Evolutionary conservation across 2,113 vertebrate genomes (phyloP).

Genomic region (Entomyzon cyanotis): DNA sequence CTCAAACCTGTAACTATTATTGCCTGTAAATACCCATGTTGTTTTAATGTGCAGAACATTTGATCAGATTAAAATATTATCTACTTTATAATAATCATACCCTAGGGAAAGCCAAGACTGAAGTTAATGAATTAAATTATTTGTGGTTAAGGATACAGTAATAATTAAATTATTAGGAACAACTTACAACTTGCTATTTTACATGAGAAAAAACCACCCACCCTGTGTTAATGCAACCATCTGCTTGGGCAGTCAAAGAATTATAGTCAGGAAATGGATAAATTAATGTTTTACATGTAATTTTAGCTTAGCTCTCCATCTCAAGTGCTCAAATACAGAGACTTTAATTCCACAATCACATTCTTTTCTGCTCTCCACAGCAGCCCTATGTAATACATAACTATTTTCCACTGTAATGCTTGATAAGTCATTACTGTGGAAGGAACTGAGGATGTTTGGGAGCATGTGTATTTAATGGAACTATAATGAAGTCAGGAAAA

Average conservation of each 20-base stretch:
- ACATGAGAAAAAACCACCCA: background rate
- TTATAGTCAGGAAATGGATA: background rate
- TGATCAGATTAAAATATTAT: background rate
- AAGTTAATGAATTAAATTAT: background rate
- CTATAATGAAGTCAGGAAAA: background rate
- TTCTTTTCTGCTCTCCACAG: conserved; percentile 24
- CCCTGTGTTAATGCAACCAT: background rate
- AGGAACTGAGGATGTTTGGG: background rate
- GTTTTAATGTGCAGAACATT: background rate
- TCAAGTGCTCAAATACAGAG: background rate
- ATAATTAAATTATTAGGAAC: background rate
- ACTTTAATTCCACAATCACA: conserved; percentile 2
- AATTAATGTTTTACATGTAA: background rate
- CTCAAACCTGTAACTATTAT: background rate
- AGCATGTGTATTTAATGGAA: background rate
- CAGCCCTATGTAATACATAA: conserved; percentile 1
- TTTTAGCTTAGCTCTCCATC: conserved; percentile 2
- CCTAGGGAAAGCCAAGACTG: background rate
- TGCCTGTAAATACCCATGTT: background rate
- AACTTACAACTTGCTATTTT: background rate
- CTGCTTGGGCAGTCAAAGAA: background rate
- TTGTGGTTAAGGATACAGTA: background rate
- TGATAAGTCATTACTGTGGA: conserved; percentile 42
- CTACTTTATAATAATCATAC: background rate
- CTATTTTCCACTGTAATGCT: conserved; percentile 30